Evolutionary conservation across 2,113 vertebrate species (phyloP), one percentile per base, ranked within the genome.

Genomic region (Suricata suricatta): DNA sequence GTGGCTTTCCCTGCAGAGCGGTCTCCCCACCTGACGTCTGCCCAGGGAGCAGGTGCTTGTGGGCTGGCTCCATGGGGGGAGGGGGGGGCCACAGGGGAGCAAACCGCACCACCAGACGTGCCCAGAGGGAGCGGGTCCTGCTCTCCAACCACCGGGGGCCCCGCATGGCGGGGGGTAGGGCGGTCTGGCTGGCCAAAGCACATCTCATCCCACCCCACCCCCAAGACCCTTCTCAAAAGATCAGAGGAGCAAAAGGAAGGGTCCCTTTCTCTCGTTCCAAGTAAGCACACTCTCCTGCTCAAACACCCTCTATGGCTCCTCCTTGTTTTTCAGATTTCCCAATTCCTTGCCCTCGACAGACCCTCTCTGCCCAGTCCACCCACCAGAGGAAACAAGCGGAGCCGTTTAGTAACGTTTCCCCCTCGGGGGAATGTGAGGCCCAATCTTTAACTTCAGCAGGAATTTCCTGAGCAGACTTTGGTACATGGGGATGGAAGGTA

Each of bases 1-100:
- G 77, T 38, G 89, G 95, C 92, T 95, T 93, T 92, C 92, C 89
- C 54, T 44, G 86, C 60, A 44, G 33, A 41, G 76, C 77, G 87
- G 77, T 29, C 50, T 92, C 54, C 25, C 21, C 50, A 57, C 68
- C 97, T 94, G 74, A 31, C 29, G 80, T 84, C 88, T 84, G 63
- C 60, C 60, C 12, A 14, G 47, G 63, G 81, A 81, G 27, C 87
- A 69, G 74, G 74, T 69, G 66, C 66, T 50, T 50, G 74, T 52
- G 31, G 63, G 41, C n/a, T 81, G 82, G 27, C n/a, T 74, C 47
- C 7, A 66, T 4, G 52, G n/a, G 12, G 1, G 57, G 7, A n/a
- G 38, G 64, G 17, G 7, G 12, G 16, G 57, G 17, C 16, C 72
- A 16, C 33, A 0, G 0, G 5, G 47, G 31, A 77, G 52, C 60